These are phyloP conservation scores for Sycophila sp. DNA, from an alignment of 1,140 invertebrate species.

Conservation along the genomic window DNA sequence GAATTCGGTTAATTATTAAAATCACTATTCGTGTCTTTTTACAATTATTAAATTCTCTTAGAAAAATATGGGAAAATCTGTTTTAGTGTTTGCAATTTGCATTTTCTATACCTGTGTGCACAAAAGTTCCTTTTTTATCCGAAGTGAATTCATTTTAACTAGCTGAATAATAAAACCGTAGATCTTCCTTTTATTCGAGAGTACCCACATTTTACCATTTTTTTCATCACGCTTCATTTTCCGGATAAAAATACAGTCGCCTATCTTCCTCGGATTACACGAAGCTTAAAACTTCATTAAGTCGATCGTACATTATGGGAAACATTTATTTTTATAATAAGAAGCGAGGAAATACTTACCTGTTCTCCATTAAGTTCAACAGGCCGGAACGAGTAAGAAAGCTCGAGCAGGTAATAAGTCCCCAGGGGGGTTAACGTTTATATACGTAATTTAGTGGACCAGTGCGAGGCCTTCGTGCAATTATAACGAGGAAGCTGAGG, in stretches of 20 bases:
- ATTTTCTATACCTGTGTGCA: no score
- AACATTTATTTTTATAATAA: conserved; percentile 5
- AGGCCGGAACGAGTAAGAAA: conserved; percentile 2
- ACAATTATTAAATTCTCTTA: no score
- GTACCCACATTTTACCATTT: no score
- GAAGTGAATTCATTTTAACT: no score
- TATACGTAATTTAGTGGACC: conserved; percentile 21
- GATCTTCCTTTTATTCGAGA: no score
- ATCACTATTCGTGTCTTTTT: no score
- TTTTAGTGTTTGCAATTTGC: no score
- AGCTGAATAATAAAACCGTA: no score
- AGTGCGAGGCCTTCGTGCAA: background rate
- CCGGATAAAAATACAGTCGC: background rate
- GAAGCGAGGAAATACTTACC: conserved; percentile 3
- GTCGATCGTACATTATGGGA: conserved; percentile 23
- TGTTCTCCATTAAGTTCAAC: conserved; percentile 8
- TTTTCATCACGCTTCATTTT: no score
- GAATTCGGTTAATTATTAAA: no score
- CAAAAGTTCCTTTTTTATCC: no score
- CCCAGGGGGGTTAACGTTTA: conserved; percentile 15
- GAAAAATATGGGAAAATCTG: no score
- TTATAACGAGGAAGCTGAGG: background rate
- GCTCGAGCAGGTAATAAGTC: conserved; percentile 18
- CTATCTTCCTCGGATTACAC: background rate
- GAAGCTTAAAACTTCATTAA: conserved; percentile 31